Percentiles rank a stretch among this genome's conserved stretches.
Evolutionary conservation across 2,113 vertebrate species (phyloP).

Genomic region (Ginglymostoma cirratum): DNA sequence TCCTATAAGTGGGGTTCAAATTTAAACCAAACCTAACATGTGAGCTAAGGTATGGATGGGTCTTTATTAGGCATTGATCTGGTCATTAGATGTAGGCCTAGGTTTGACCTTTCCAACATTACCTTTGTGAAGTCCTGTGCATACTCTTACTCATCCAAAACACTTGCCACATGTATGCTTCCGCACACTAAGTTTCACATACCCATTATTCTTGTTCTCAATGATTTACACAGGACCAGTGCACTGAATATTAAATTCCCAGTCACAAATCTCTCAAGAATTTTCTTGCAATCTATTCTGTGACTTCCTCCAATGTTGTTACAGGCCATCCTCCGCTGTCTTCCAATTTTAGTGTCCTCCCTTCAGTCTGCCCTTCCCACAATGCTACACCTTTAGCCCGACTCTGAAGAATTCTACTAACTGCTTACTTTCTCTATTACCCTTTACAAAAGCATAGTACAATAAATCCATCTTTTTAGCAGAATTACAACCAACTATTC

Average conservation of each 20-base stretch:
- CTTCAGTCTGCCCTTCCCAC: background rate
- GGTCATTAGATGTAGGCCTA: background rate
- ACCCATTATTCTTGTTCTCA: background rate
- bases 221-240: background rate
- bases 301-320: background rate
- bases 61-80: background rate
- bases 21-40: background rate
- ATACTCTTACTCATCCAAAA: background rate
- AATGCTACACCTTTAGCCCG: background rate
- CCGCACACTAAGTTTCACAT: background rate
- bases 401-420: background rate
- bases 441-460: background rate
- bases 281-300: background rate
- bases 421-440: background rate
- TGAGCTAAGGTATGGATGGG: background rate
- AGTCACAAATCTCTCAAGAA: background rate
- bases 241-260: background rate
- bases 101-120: background rate
- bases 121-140: background rate
- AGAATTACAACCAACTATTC: background rate
- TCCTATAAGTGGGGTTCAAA: background rate
- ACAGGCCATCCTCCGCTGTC: background rate
- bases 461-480: background rate
- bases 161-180: background rate
- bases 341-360: background rate